phyloP scores from a whole-genome alignment of 2,888 invertebrate genomes.

The Oxystoma pomonae region DNA sequence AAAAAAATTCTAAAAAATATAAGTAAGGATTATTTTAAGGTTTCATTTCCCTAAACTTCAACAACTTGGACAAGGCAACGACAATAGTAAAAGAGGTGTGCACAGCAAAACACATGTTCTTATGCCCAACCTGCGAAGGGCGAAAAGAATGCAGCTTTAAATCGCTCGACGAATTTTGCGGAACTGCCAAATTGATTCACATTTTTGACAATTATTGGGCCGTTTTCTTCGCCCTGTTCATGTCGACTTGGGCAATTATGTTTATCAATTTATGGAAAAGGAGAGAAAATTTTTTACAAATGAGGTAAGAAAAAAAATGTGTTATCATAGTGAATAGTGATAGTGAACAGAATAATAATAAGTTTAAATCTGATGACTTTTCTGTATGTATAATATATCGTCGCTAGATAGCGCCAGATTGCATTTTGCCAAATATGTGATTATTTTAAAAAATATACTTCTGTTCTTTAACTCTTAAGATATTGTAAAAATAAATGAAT shows the following conservation, averaged over 20 bases:
- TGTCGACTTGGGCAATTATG: constrained; percentile 40
- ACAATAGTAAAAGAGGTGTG: constrained; percentile 31
- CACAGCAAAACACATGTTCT: constrained; percentile 37
- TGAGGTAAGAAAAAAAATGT: too few relatives aligned
- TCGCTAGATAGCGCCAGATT: too few relatives aligned
- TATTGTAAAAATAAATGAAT: too few relatives aligned
- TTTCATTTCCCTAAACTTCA: neutral
- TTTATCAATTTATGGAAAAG: constrained; percentile 40
- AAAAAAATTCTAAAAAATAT: too few relatives aligned
- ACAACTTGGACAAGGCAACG: neutral
- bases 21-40: too few relatives aligned
- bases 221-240: constrained; percentile 36
- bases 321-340: too few relatives aligned
- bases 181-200: constrained; percentile 49
- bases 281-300: constrained; percentile 32
- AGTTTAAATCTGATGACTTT: too few relatives aligned
- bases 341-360: too few relatives aligned
- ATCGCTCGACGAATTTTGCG: constrained; percentile 52
- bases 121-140: constrained; percentile 57
- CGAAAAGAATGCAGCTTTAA: constrained; percentile 49
- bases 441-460: too few relatives aligned
- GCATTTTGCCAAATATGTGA: too few relatives aligned
- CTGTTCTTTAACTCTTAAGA: too few relatives aligned
- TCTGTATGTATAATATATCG: too few relatives aligned
- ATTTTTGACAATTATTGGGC: constrained; percentile 39